Evolutionary conservation across 1,140 invertebrate genomes (phyloP), one percentile per base, ranked within the genome.

Genomic region (Drosophila grimshawi): DNA sequence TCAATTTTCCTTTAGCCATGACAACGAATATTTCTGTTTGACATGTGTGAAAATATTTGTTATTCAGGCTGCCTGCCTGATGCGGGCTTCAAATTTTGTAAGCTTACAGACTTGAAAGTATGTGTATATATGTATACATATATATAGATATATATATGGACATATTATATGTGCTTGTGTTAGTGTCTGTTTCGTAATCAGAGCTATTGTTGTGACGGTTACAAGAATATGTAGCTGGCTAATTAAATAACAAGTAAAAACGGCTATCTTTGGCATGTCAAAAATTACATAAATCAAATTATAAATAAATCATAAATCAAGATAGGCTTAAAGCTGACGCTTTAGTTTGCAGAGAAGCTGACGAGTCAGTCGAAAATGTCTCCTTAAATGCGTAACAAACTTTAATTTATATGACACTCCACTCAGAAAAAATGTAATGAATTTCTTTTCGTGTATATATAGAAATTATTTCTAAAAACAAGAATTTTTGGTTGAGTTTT

Each of bases 21-120:
- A 86, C 75, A 86, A 73, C 78, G 67, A 86, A 86, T 81, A 81
- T 78, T 76, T 86, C 71, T 75, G 65, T 76, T 75, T 85, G 81
- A 71, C 77, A 85, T 85, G 81, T 85, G 81, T 85, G 81, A 83
- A 83, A 75, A 75, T 75, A 75, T 75, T 75, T 75, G 66, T 73
- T 67, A n/a, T 73, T 53, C 49, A 27, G 39, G 11, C 33, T 11
- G 46, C 39, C 32, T 19, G 62, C 45, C 45, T 33, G 39, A 61
- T 69, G 71, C 71, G 71, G 65, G 70, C 29, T 52, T 29, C 52
- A 51, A 48, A 57, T 49, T 57, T 56, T 46, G 27, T 4, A 43
- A 43, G 11, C 33, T 37, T 43, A n/a, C 2, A 63, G 41, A 32
- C 39, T 41, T 19, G 19, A 10, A 7, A 19, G 19, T 39, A 35